These are phyloP conservation scores for Cyclopterus lumpus DNA, from an alignment of 2,797 vertebrate species.

Conservation along the genomic window DNA sequence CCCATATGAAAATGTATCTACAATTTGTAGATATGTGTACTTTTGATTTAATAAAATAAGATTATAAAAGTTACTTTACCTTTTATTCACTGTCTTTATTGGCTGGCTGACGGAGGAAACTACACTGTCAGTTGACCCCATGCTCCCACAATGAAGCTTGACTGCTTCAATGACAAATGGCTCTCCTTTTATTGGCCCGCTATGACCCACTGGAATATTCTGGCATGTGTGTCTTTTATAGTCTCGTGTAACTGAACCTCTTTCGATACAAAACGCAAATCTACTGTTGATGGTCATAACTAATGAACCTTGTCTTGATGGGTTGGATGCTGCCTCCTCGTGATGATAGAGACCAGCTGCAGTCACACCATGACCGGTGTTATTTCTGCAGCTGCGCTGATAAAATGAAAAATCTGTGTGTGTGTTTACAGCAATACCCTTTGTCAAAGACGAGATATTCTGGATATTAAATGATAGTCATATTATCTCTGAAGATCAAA, in stretches of 20 bases:
- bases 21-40: conserved; percentile 84
- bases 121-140: conserved; percentile 26
- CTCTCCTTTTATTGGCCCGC: conserved; percentile 32
- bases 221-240: conserved; percentile 59
- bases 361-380: not conserved
- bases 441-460: not conserved
- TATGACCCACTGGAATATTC: conserved; percentile 47
- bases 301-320: conserved; percentile 68
- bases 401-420: not conserved
- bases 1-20: conserved; percentile 83
- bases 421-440: not conserved
- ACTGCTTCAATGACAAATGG: conserved; percentile 39
- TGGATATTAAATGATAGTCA: not conserved
- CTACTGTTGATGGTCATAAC: conserved; percentile 61
- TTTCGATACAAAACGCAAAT: conserved; percentile 56
- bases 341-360: conserved; percentile 11
- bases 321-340: conserved; percentile 12
- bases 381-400: conserved; percentile 4
- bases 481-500: not conserved
- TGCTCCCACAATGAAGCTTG: conserved; percentile 28
- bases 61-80: conserved; percentile 46
- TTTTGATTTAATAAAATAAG: conserved; percentile 86
- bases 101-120: conserved; percentile 17
- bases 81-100: conserved; percentile 26
- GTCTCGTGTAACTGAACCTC: conserved; percentile 58